Base-by-base conservation (phyloP, 2,113 vertebrate genomes). In the Cyphomyrus plagiostoma region DNA sequence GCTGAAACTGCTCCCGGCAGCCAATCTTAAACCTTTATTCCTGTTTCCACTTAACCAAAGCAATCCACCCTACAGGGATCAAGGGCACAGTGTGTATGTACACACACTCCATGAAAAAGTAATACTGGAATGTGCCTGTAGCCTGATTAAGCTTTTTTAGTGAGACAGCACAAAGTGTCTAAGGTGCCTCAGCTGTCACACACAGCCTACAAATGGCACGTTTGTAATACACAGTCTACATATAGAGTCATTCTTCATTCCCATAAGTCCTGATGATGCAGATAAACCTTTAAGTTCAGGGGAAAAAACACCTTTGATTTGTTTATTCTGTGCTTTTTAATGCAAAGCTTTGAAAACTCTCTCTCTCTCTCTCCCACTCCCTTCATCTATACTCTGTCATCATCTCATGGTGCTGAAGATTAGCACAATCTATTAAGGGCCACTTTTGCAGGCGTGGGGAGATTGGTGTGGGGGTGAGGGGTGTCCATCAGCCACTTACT, bases 401-500 rank as follows among this genome's bases (percentile, higher is more conserved):
- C 53, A 49, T 86, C 83, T 86, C n/a, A 23, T 11, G n/a, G 85
- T 23, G 50, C 48, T 11, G 48, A 52, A 86, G 48, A 23, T 19
- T 53, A 80, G 74, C 74, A 85, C 21, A 50, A 50, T 84, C 82
- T 84, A 84, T 48, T 30, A 86, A 49, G 48, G 10, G n/a, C 23
- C 23, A 49, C 46, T n/a, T 86, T 30, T 26, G 42, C 46, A 49
- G 23, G 83, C 45, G 10, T 45, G 46, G 45, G 62, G 62, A 70
- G 26, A 26, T 15, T 66, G 62, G 58, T 26, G 70, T 15, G 13
- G 30, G 26, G 70, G 30, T 10, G 66, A 30, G 35, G 35, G 74
- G 5, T 11, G 35, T 80, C 74, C 15, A 4, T 80, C 90, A 94
- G 93, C 92, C 92, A 8, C 50, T 17, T 92, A 91, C 93, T 92